These are phyloP conservation scores for Rambutsinella grinnellia DNA, from an alignment of 2,888 invertebrate species.

Conservation along the genomic window DNA sequence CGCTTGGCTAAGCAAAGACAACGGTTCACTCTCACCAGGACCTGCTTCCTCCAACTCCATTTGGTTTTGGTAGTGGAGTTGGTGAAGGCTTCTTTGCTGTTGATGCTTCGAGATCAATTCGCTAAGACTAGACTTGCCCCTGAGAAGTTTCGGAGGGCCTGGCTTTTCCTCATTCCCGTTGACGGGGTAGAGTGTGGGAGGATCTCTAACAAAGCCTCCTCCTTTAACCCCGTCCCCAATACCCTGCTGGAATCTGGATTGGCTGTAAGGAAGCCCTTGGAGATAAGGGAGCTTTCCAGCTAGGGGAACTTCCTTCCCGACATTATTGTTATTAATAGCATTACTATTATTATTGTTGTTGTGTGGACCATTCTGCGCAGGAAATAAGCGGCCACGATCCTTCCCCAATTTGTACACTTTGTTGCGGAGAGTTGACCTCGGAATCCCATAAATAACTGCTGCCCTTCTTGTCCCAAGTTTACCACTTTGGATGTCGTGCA, in stretches of 20 bases:
- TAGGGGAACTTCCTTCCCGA: constrained; percentile 13
- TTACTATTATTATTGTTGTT: constrained; percentile 27
- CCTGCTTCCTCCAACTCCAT: neutral
- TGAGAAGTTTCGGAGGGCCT: constrained; percentile 71
- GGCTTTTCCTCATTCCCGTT: constrained; percentile 34
- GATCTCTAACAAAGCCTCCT: constrained; percentile 7
- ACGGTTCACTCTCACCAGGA: neutral
- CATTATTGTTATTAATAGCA: constrained; percentile 67
- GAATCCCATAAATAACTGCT: constrained; percentile 95
- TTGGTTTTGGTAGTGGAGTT: neutral
- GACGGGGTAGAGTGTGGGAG: constrained; percentile 23
- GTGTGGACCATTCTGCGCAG: constrained; percentile 38
- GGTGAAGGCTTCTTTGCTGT: neutral
- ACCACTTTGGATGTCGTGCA: constrained; percentile 93
- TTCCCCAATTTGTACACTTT: constrained; percentile 87
- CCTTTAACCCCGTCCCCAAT: constrained; percentile 35
- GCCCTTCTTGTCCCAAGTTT: constrained; percentile 90
- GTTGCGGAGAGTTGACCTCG: constrained; percentile 94
- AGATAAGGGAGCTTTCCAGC: constrained; percentile 23
- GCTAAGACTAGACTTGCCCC: constrained; percentile 61
- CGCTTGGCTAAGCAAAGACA: neutral
- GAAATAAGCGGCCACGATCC: constrained; percentile 71
- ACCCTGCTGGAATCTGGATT: neutral
- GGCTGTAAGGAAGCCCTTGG: constrained; percentile 11
- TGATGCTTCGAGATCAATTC: constrained; percentile 60